These are phyloP conservation scores for Actinia tenebrosa DNA, from an alignment of 64 coral and sea anemone genomes.

Conservation along the genomic window DNA sequence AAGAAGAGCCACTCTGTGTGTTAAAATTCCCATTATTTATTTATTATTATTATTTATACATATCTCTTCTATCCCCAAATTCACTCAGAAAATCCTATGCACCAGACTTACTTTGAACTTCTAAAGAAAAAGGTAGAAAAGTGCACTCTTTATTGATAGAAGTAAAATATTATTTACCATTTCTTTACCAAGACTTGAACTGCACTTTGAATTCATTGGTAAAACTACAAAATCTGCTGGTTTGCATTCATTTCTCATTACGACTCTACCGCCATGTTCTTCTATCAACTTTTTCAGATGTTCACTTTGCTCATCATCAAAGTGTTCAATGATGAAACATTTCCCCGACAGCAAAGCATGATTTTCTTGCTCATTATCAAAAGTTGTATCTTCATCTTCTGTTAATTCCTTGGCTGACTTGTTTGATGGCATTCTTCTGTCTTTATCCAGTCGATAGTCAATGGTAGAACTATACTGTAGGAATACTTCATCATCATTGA, in stretches of 20 bases:
- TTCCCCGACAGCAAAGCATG: constrained; percentile 36
- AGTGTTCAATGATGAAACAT: constrained; percentile 50
- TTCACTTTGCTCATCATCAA: constrained; percentile 46
- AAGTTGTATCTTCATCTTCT: constrained; percentile 42
- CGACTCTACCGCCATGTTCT: constrained; percentile 52
- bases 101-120: background rate
- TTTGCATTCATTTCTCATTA: constrained; percentile 1
- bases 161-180: constrained; percentile 18
- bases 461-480: constrained; percentile 37
- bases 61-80: too few species aligned
- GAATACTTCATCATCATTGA: constrained; percentile 76
- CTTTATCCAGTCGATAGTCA: background rate
- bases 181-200: constrained; percentile 24
- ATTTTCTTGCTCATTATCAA: constrained; percentile 41
- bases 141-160: too few species aligned
- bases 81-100: background rate
- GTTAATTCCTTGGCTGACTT: background rate
- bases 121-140: background rate
- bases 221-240: constrained; percentile 75
- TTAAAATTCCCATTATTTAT: too few species aligned
- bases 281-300: constrained; percentile 52
- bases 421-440: background rate
- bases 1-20: too few species aligned
- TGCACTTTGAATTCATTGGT: constrained; percentile 69
- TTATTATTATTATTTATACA: too few species aligned